phyloP scores from a whole-genome alignment of 2,797 vertebrate species.

The Molossus alvarezi region DNA sequence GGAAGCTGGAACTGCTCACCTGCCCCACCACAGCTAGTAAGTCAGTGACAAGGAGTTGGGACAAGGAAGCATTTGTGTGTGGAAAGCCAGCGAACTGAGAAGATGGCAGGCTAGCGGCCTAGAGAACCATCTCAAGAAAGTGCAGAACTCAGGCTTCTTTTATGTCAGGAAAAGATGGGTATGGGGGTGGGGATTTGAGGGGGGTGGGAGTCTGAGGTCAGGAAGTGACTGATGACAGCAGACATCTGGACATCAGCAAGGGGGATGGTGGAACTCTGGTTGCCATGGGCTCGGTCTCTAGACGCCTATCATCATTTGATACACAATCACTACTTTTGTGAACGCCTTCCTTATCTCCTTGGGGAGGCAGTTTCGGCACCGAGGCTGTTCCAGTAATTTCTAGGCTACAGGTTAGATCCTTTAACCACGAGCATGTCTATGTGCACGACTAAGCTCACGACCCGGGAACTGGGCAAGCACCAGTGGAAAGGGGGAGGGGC shows the following conservation, averaged over 20 bases:
- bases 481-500: too few relatives aligned
- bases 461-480: too few relatives aligned
- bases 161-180: neutral
- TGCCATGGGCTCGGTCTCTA: neutral
- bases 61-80: neutral
- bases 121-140: neutral
- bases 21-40: neutral
- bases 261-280: neutral
- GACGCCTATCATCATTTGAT: neutral
- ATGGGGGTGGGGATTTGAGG: too few relatives aligned
- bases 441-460: neutral
- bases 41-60: neutral
- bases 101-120: neutral
- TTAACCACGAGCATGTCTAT: neutral
- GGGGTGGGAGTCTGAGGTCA: neutral
- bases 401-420: neutral
- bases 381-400: neutral
- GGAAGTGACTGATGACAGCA: neutral
- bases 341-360: neutral
- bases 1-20: neutral
- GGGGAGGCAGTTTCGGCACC: neutral
- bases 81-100: neutral
- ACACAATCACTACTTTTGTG: neutral
- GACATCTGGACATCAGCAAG: neutral
- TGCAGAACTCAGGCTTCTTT: neutral